A percentile compares a stretch with the other conserved stretches of the same genome.
Conservation (phyloP, 2,797 vertebrate species). For the Pangasius krempfi region DNA sequence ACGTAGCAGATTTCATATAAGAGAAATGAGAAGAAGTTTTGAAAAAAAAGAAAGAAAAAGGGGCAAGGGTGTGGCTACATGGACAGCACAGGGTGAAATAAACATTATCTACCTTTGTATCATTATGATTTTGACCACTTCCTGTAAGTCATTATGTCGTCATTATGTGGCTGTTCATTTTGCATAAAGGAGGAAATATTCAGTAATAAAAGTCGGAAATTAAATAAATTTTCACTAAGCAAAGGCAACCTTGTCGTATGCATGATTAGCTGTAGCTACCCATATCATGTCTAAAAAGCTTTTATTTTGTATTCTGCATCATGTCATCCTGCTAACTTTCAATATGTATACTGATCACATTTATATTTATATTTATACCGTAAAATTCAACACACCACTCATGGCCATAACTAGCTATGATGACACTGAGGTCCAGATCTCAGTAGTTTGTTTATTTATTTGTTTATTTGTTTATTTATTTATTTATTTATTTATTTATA, state of each 20-base stretch:
- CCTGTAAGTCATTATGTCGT: neutral
- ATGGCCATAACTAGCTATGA: neutral
- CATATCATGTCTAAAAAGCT: neutral
- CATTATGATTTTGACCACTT: neutral
- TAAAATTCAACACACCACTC: neutral
- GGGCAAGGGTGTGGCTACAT: neutral
- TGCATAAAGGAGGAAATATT: neutral
- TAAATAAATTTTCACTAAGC: neutral
- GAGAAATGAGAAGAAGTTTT: neutral
- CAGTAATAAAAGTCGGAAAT: neutral
- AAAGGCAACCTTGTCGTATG: neutral
- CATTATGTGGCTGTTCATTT: neutral
- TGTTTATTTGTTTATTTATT: neutral
- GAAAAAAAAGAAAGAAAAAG: neutral
- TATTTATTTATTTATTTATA: neutral
- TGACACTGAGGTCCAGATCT: neutral
- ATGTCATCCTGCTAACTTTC: neutral
- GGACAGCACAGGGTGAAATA: neutral
- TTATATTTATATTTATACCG: neutral
- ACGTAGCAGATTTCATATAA: constrained; percentile 7
- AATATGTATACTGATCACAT: neutral
- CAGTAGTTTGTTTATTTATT: neutral
- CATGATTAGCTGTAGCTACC: neutral
- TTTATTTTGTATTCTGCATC: neutral
- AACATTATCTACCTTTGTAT: neutral